Conservation (phyloP, 2,888 invertebrate genomes). For the Meiosimyza decipiens region DNA sequence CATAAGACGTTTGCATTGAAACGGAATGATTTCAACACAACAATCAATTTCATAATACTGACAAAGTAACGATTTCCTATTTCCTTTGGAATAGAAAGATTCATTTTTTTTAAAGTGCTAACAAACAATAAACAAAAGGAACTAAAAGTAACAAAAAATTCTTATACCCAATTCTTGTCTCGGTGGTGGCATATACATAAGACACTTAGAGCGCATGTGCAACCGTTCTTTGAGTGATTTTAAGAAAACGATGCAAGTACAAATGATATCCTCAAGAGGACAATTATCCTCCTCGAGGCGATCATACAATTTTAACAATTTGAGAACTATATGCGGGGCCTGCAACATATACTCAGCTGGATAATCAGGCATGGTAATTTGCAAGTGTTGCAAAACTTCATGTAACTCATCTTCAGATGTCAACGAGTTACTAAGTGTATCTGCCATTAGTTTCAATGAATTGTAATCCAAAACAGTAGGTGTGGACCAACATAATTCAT, state of each 20-base stretch:
- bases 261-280: slow-evolving; percentile 47
- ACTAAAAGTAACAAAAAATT: too few species aligned
- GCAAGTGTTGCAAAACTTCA: slow-evolving; percentile 54
- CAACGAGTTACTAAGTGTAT: slow-evolving; percentile 46
- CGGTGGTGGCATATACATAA: slow-evolving; percentile 40
- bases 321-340: slow-evolving; percentile 59
- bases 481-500: slow-evolving; percentile 58
- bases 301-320: slow-evolving; percentile 52
- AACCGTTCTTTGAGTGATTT: slow-evolving; percentile 51
- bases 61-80: too few species aligned
- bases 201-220: slow-evolving; percentile 44
- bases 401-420: slow-evolving; percentile 47
- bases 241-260: slow-evolving; percentile 48
- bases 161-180: slow-evolving; percentile 12
- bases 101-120: too few species aligned
- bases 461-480: slow-evolving; percentile 55
- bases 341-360: slow-evolving; percentile 64
- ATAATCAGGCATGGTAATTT: slow-evolving; percentile 60
- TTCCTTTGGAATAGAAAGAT: too few species aligned
- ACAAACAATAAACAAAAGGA: too few species aligned
- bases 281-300: slow-evolving; percentile 36
- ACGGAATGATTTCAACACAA: too few species aligned
- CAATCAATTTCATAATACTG: too few species aligned
- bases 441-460: slow-evolving; percentile 55
- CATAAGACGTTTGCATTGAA: too few species aligned